phyloP scores from a whole-genome alignment of 37 sponge, comb jelly and placozoan genomes.

The Halisarca cf. caerulea region DNA sequence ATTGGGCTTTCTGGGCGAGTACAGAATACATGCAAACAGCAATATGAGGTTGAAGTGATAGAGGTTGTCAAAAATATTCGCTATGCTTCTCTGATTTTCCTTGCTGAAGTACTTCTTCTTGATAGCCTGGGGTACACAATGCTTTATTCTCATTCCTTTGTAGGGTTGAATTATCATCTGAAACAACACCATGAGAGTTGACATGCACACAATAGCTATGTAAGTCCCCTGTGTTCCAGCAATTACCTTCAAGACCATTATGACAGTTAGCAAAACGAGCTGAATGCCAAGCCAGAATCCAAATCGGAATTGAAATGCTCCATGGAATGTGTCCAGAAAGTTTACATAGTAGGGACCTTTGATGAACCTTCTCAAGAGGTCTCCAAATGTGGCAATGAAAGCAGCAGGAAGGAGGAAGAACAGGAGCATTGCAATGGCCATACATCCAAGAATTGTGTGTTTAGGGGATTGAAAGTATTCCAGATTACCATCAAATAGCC shows the following conservation, averaged over 20 bases:
- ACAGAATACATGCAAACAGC: not conserved
- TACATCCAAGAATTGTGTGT: conserved; percentile 11
- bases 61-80: not conserved
- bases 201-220: not conserved
- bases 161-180: not conserved
- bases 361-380: conserved; percentile 17
- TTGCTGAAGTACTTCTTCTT: conserved; percentile 10
- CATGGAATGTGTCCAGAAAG: conserved; percentile 10
- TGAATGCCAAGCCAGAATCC: conserved; percentile 19
- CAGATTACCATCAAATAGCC: conserved; percentile 25
- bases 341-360: conserved; percentile 6
- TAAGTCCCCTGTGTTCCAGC: not conserved
- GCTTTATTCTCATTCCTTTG: not conserved
- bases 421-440: not conserved
- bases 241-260: not conserved
- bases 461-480: conserved; percentile 12
- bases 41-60: not conserved
- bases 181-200: not conserved
- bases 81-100: not conserved
- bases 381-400: conserved; percentile 1
- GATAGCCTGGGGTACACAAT: not conserved
- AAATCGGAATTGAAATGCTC: conserved; percentile 19
- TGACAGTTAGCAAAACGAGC: not conserved
- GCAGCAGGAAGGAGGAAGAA: conserved; percentile 28
- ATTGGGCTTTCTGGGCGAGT: not conserved